phyloP scores from a whole-genome alignment of 2,113 vertebrate species.

The Myiopsitta monachus region DNA sequence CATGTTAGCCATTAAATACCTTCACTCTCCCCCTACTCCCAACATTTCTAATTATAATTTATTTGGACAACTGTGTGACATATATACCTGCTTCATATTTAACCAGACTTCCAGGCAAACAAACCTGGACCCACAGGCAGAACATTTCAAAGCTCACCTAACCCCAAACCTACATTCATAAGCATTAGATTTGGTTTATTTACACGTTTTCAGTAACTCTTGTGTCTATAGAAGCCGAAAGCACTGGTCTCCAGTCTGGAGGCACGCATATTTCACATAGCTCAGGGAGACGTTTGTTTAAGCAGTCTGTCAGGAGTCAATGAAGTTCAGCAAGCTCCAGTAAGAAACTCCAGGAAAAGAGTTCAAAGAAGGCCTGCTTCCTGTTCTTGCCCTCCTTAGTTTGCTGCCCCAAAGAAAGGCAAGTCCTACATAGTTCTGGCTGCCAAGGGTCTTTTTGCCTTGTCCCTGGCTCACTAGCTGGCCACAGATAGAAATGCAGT shows the following conservation, averaged over 20 bases:
- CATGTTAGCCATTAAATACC: slow-evolving; percentile 22
- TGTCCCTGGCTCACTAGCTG: neutral
- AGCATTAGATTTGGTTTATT: slow-evolving; percentile 34
- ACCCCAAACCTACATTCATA: slow-evolving; percentile 29
- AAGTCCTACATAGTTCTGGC: neutral
- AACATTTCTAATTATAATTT: slow-evolving; percentile 28
- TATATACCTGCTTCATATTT: neutral
- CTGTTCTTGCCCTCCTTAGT: neutral
- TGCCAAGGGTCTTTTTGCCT: neutral
- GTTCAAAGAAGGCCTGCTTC: neutral
- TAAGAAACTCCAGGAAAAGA: neutral
- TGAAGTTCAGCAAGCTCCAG: neutral
- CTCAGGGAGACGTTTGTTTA: slow-evolving; percentile 1
- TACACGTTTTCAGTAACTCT: slow-evolving; percentile 16
- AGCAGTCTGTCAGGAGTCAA: slow-evolving; percentile 9
- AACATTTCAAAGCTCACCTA: slow-evolving; percentile 42
- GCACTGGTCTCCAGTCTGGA: neutral
- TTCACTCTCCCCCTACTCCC: neutral
- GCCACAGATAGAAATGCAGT: neutral
- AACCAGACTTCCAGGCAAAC: slow-evolving; percentile 36
- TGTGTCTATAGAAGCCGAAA: slow-evolving; percentile 10
- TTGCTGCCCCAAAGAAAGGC: neutral
- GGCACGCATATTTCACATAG: slow-evolving; percentile 4
- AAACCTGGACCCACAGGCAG: neutral
- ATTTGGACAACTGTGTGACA: slow-evolving; percentile 29